Evolutionary conservation across 2,113 vertebrate species (phyloP).

Genomic region (Herpetotheres cachinnans): DNA sequence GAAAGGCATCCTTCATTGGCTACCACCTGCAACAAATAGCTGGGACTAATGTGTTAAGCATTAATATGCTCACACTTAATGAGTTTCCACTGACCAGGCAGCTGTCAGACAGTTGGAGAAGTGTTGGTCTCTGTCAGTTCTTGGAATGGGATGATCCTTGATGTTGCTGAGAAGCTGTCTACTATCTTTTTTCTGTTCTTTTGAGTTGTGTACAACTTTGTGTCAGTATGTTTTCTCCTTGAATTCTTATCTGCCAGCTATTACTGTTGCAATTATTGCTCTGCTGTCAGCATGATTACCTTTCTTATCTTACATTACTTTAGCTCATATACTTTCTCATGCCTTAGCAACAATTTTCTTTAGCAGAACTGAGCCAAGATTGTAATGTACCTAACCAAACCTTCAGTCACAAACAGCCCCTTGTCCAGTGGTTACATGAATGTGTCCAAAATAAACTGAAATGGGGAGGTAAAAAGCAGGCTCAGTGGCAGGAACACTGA

Average conservation of each 20-base stretch:
- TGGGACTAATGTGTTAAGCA: background rate
- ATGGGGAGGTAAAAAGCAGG: background rate
- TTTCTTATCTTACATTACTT: background rate
- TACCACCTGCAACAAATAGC: background rate
- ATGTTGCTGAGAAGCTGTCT: background rate
- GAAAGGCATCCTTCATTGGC: background rate
- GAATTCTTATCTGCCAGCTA: background rate
- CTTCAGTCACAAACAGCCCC: background rate
- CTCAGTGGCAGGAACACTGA: background rate
- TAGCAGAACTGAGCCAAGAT: background rate
- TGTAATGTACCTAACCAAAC: background rate
- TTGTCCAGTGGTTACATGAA: background rate
- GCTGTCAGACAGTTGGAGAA: background rate
- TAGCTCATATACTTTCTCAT: background rate
- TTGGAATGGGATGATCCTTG: background rate
- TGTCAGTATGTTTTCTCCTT: background rate
- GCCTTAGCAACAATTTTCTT: background rate
- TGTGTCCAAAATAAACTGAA: background rate
- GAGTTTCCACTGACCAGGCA: background rate
- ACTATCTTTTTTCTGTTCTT: background rate
- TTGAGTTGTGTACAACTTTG: background rate
- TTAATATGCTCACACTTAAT: background rate
- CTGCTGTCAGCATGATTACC: background rate
- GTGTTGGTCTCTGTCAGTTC: background rate
- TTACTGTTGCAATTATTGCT: background rate